Conservation (phyloP, 2,888 invertebrate genomes). For the Pachliopta kotzebuea region DNA sequence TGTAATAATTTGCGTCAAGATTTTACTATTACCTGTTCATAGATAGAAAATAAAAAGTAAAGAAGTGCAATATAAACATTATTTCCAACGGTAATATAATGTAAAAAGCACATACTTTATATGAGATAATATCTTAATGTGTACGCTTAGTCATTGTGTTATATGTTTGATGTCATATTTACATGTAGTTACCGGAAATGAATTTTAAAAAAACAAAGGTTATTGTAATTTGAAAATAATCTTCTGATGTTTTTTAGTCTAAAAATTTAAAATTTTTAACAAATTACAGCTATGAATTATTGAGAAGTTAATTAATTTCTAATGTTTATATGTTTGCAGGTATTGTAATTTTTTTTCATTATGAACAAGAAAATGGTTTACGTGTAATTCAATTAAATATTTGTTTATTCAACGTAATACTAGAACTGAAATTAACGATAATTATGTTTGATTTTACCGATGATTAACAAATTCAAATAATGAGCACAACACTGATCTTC, state of each 20-base stretch:
- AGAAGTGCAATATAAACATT: conserved; percentile 27
- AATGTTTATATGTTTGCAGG: background rate
- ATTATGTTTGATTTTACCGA: background rate
- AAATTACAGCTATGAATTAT: background rate
- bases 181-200: conserved; percentile 23
- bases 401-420: background rate
- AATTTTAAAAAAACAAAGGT: too few relatives aligned
- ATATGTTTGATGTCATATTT: conserved; percentile 18
- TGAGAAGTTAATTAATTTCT: background rate
- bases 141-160: conserved; percentile 40
- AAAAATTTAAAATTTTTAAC: background rate
- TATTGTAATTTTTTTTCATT: background rate
- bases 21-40: conserved; percentile 28
- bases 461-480: background rate
- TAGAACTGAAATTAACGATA: background rate
- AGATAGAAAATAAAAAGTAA: conserved; percentile 22
- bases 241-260: background rate
- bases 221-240: too few relatives aligned
- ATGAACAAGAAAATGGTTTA: background rate
- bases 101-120: conserved; percentile 31
- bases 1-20: conserved; percentile 27
- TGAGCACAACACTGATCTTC: background rate
- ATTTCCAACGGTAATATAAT: conserved; percentile 22
- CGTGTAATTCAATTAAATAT: background rate
- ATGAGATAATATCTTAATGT: conserved; percentile 34